Base-by-base conservation (phyloP, 64 coral and sea anemone genomes). In the Porites australiensis region DNA sequence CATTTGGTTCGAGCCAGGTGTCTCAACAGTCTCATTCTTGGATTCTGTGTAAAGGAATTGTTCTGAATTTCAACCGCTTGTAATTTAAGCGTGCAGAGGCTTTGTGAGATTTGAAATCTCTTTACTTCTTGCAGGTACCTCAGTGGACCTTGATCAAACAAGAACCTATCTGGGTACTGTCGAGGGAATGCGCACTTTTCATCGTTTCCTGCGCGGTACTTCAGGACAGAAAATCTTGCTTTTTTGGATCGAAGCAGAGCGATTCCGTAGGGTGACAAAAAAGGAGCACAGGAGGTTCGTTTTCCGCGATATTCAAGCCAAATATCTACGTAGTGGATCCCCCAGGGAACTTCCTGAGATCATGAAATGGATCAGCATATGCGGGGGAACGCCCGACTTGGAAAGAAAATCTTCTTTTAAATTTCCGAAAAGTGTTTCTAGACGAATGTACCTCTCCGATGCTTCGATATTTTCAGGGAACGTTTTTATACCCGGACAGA, bases 241-340 rank as follows among this genome's bases (percentile, higher is more conserved):
- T 9, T 97, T 94, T 23, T 97, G 95, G 95, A 81, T 97, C 57
- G 95, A 97, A 46, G 95, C 92, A 7, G 95, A 97, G 64, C 55
- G 88, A 20, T 97, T 81, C 73, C 88, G 88, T 51, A 54, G 77
- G 65, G 82, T 94, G 51, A 90, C 89, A 45, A 88, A 50, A 23
- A 93, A 93, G 44, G 87, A 94, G 18, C 89, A 94, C 50, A 74
- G 95, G n/a, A 93, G 95, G 37, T 93, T 94, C 74, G 88, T 51
- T 2, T 97, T 91, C 46, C 92, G 95, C 19, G 92, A 97, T 10
- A 97, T 97, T 70, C 95, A 97, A 65, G 79, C 19, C 59, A 97
- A 97, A 76, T 97, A 97, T 53, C 69, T 97, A n/a, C 77, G 83
- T 16, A 89, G 93, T 48, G 92, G 95, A 44, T 61, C 95, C 44